Base-by-base conservation (phyloP, 2,888 invertebrate species). In the Rapana venosa region DNA sequence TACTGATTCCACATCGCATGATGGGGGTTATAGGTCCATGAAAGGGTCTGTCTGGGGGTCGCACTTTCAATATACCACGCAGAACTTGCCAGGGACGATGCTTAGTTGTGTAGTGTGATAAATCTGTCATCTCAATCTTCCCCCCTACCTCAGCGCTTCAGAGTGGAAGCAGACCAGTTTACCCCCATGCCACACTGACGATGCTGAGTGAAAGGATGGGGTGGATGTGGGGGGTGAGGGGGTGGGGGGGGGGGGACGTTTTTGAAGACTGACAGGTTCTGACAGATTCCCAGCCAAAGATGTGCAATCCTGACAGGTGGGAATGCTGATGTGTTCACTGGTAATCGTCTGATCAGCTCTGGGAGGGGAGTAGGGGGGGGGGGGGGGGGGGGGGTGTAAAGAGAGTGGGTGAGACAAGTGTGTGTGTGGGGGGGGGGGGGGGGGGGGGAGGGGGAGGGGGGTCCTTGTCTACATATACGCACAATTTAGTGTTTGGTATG, bases 301-400 rank as follows among this genome's bases (percentile, higher is more conserved):
- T 58, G 84, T 30, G 84, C 58, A 84, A 58, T 84, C n/a, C 84
- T 84, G 84, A 84, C 84, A 58, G n/a, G 11, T 26, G 8, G 47
- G 84, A 84, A 84, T 84, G 84, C n/a, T 84, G 84, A 84, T 84
- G 58, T 58, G 58, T 84, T 56, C 56, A 30, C 84, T 22, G 84
- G 58, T 84, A n/a, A 58, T 61, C 86, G 66, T 15, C 66, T 15
- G 5, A 61, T 30, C 30, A 61, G 86, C 32, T 61, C 85, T 61
- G 58, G 4, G 32, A 77, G 11, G 32, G 77, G 32, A 0, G 77
- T 32, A 32, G 32, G 32, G 77, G 30, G 15, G 32, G 32, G 20
- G 77, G 32, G 47, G 47, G 47, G 47, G 47, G 47, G 47, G 47
- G 47, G 47, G 47, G 47, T n/a, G n/a, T n/a, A n/a, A n/a, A n/a